phyloP scores from a whole-genome alignment of 2,888 invertebrate species.

The Periphyllus acericola region DNA sequence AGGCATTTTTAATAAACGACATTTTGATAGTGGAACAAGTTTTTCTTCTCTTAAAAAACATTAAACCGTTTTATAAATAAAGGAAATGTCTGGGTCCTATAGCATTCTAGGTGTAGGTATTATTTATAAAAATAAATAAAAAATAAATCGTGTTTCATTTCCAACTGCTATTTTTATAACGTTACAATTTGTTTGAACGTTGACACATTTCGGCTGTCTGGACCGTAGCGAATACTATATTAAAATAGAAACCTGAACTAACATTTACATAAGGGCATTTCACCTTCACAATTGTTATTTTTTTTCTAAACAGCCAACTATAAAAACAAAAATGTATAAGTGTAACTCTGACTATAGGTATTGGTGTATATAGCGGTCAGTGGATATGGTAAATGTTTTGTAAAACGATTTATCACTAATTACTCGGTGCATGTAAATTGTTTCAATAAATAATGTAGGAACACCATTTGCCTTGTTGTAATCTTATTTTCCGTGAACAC shows the following conservation, averaged over 20 bases:
- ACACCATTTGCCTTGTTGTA: too few species aligned
- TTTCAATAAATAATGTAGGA: neutral
- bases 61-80: neutral
- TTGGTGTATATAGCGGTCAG: neutral
- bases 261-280: slow-evolving; percentile 48
- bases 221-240: slow-evolving; percentile 50
- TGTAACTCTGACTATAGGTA: neutral
- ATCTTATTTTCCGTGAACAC: neutral
- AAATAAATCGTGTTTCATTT: slow-evolving; percentile 54
- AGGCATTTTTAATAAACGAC: neutral
- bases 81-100: neutral
- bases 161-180: slow-evolving; percentile 57
- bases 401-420: neutral
- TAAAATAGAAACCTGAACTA: slow-evolving; percentile 59
- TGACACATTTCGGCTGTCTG: slow-evolving; percentile 60
- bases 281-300: slow-evolving; percentile 47
- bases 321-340: slow-evolving; percentile 25
- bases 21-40: neutral
- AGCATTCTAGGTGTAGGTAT: slow-evolving; percentile 13
- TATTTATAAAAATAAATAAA: slow-evolving; percentile 36
- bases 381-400: neutral
- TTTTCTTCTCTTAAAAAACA: neutral
- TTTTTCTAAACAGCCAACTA: slow-evolving; percentile 35
- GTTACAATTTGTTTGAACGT: slow-evolving; percentile 58
- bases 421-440: neutral